A percentile compares a stretch with the other conserved stretches of the same genome.
Evolutionary conservation across 2,113 vertebrate genomes (phyloP).

Genomic region (Protobothrops mucrosquamatus): DNA sequence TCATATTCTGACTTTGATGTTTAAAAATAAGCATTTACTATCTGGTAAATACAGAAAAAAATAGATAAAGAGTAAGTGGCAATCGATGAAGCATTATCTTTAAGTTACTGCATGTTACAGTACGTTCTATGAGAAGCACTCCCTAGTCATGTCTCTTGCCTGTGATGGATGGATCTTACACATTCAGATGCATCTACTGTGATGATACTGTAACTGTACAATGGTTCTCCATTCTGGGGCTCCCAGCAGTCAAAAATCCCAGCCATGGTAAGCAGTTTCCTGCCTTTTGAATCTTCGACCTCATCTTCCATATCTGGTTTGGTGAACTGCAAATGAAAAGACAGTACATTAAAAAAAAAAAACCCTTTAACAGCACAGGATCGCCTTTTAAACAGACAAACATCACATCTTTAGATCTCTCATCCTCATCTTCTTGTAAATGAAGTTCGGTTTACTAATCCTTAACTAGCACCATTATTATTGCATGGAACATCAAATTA

Average conservation of each 20-base stretch:
- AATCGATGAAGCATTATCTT: fast-evolving
- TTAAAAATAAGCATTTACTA: not conserved
- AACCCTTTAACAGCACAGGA: not conserved
- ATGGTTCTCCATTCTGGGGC: conserved; percentile 76
- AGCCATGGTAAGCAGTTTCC: conserved; percentile 89
- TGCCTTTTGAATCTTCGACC: conserved; percentile 74
- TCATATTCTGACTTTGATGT: fast-evolving
- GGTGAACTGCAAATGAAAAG: conserved; percentile 30
- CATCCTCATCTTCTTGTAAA: not conserved
- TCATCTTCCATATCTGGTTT: conserved; percentile 52
- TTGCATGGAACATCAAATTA: not conserved
- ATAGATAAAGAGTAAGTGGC: not conserved
- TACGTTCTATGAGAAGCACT: not conserved
- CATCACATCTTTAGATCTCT: not conserved
- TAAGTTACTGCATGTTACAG: not conserved
- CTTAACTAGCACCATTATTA: not conserved
- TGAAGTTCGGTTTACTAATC: not conserved
- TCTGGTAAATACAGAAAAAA: not conserved
- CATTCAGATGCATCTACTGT: conserved; percentile 84
- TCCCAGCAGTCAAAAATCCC: conserved; percentile 97
- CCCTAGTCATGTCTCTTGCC: conserved; percentile 63
- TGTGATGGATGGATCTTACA: conserved; percentile 83
- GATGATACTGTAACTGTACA: conserved; percentile 91
- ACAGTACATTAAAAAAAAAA: not conserved
- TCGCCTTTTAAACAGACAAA: no score